These are phyloP conservation scores for Pangasius macronema DNA, from an alignment of 2,797 vertebrate species.

Conservation along the genomic window DNA sequence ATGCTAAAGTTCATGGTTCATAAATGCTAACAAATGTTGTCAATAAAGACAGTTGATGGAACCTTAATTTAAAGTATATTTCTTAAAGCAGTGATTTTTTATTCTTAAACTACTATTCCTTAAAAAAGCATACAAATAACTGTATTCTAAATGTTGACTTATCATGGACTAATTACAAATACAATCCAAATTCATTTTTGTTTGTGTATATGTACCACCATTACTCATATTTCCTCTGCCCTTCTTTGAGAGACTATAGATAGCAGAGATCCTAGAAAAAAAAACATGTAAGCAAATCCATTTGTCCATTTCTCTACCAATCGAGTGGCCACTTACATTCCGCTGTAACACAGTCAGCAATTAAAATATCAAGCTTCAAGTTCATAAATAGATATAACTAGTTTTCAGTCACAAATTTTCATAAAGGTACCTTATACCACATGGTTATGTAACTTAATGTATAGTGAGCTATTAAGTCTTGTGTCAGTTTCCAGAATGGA, in stretches of 20 bases:
- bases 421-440: neutral
- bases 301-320: neutral
- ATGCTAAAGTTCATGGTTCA: no score
- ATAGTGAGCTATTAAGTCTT: neutral
- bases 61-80: no score
- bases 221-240: neutral
- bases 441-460: neutral
- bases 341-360: neutral
- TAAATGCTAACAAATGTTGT: no score
- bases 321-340: no score
- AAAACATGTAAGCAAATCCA: neutral
- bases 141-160: no score
- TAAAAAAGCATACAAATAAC: no score
- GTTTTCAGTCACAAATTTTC: neutral
- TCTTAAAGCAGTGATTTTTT: no score
- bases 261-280: neutral
- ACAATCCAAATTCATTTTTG: neutral
- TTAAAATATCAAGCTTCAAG: no score
- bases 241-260: neutral
- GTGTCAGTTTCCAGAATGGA: neutral
- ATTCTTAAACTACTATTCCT: no score
- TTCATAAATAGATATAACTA: neutral
- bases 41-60: no score
- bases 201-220: neutral
- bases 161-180: no score